Evolutionary conservation across 2,888 invertebrate species (phyloP), one percentile per base, ranked within the genome.

Genomic region (Cantharis rustica): DNA sequence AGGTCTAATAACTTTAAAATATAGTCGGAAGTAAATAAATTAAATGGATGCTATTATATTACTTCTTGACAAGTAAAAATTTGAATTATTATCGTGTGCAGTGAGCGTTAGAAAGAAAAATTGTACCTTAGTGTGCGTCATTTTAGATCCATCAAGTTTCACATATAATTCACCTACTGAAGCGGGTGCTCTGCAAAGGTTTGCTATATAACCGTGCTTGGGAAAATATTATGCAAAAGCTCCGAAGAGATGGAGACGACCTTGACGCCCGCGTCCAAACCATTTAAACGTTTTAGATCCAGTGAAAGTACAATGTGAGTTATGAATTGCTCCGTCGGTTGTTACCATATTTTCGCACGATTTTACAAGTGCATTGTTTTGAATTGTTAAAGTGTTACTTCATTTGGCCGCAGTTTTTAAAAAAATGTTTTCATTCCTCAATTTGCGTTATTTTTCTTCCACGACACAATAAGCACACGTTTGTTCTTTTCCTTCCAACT

Each of bases 221-320:
- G 72, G 78, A 74, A 75, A 76, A 71, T 75, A 71, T 71, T 71
- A 16, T 47, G 66, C 66, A 61, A 70, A 75, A 71, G 68, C 47
- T 23, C 61, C 10, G 10, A 16, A 69, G 76, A 26, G 72, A 73
- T 73, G 72, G 61, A 62, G 20, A 27, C 69, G 76, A 74, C 78
- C 78, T 78, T 78, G 78, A 69, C 31, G 69, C 20, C 61, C 31
- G n/a, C 73, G 47, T 66, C 31, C 64, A 71, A 66, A 17, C 71
- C 62, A 23, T 69, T 20, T 13, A 61, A 69, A 68, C 68, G 68
- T 77, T 74, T 73, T 68, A 75, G 26, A 70, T 62, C 63, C 27
- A 74, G 75, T 74, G 78, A 75, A 76, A 78, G 76, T 76, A 71
- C 31, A 64, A 68, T 75, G 78, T 75, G 75, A 78, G 78, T 71